A percentile compares a stretch with the other conserved stretches of the same genome.
Conservation (phyloP, 2,888 invertebrate species). For the Tillus elongatus region DNA sequence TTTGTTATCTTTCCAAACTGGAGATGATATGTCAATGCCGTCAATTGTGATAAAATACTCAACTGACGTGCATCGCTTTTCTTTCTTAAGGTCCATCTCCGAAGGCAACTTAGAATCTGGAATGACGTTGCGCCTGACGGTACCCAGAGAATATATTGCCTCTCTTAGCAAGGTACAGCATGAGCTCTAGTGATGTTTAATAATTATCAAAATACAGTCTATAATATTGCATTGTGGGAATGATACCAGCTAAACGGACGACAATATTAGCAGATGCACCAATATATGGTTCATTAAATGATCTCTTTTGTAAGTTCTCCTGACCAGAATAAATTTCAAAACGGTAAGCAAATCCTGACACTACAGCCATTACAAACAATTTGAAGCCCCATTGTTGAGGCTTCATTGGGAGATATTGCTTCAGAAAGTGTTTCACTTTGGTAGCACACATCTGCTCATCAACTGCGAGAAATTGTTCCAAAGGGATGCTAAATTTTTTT, state of each 20-base stretch:
- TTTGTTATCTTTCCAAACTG: slow-evolving; percentile 24
- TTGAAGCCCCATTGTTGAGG: slow-evolving; percentile 35
- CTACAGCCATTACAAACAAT: slow-evolving; percentile 26
- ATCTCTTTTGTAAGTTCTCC: slow-evolving; percentile 24
- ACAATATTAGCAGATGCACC: slow-evolving; percentile 31
- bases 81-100: slow-evolving; percentile 25
- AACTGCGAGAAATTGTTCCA: not conserved
- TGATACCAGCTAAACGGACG: slow-evolving; percentile 27
- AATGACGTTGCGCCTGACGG: slow-evolving; percentile 28
- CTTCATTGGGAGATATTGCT: slow-evolving; percentile 27
- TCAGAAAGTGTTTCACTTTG: not conserved
- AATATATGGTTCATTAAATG: slow-evolving; percentile 27
- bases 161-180: slow-evolving; percentile 23
- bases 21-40: slow-evolving; percentile 19
- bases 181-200: slow-evolving; percentile 27
- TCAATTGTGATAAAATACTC: slow-evolving; percentile 24
- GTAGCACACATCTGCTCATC: slow-evolving; percentile 1
- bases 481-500: too few species aligned
- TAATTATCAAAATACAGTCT: slow-evolving; percentile 33
- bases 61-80: slow-evolving; percentile 21
- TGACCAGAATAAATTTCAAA: slow-evolving; percentile 30
- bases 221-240: slow-evolving; percentile 28
- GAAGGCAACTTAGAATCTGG: slow-evolving; percentile 30
- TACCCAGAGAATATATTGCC: slow-evolving; percentile 29
- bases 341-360: slow-evolving; percentile 27